Base-by-base conservation (phyloP, 2,888 invertebrate species). In the Monoplex corrugatus region DNA sequence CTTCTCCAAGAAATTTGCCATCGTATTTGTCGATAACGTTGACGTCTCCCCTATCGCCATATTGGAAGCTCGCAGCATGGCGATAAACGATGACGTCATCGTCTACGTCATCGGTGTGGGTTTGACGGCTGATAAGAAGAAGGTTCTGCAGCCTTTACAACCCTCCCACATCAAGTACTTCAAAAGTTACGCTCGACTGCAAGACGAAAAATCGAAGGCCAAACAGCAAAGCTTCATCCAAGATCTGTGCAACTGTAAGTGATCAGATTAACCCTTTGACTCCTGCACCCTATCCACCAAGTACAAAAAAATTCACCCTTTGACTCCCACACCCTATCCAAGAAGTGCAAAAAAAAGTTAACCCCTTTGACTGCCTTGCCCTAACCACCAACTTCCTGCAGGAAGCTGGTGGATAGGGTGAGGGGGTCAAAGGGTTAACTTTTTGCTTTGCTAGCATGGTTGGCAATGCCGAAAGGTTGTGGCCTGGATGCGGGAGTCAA, bases 1-100 rank as follows among this genome's bases (percentile, higher is more conserved):
- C 13, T n/a, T n/a, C 75, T 35, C 75, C 35, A 75, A 38, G 75
- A 75, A 75, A 38, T 38, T 35, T 19, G 75, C 75, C 38, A 38
- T 75, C 38, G 35, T 75, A 35, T 75, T 75, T 38, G 75, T 75
- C 38, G 75, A 75, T 13, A 23, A 75, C 75, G 75, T 75, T 38
- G 10, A 10, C 16, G 19, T 38, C 38, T 16, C 35, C 75, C 2
- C 16, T 16, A 38, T 38, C 23, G 75, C 8, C 13, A 10, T 35
- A 38, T 23, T 75, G 35, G 75, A 75, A n/a, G 38, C 75, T 13
- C 38, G 35, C 8, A 8, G 35, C 38, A 35, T 75, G 75, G 38
- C 10, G 38, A 38, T 19, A 16, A 38, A 75, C 38, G 75, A 75
- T 38, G 75, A 75, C 75, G 35, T 75, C 35, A 38, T 10, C 13